A percentile compares a stretch with the other conserved stretches of the same genome.
Conservation (phyloP, 2,888 invertebrate genomes). For the Acronicta leporina region DNA sequence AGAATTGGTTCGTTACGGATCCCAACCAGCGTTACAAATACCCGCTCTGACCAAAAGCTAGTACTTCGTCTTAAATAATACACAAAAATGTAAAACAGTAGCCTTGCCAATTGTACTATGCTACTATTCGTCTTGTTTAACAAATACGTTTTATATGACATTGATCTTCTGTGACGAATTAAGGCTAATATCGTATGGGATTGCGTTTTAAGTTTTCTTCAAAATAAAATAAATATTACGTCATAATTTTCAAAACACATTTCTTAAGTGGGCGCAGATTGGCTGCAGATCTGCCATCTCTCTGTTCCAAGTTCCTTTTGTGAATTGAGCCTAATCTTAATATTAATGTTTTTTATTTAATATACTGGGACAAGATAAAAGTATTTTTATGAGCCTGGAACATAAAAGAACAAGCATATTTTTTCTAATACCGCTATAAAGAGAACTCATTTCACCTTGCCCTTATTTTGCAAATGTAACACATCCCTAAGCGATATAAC, state of each 20-base stretch:
- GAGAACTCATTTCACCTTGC: constrained; percentile 19
- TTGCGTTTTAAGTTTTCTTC: constrained; percentile 16
- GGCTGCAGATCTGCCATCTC: background rate
- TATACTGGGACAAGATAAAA: background rate
- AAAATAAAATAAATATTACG: background rate
- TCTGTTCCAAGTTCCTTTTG: background rate
- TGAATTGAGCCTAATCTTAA: background rate
- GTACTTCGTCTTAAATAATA: constrained; percentile 61
- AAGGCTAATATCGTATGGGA: constrained; percentile 37
- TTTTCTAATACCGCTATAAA: constrained; percentile 7
- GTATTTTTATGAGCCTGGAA: background rate
- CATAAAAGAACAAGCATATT: background rate
- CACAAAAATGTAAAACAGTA: constrained; percentile 66
- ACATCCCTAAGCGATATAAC: constrained; percentile 26
- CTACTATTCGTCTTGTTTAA: constrained; percentile 50
- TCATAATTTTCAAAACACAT: too few species aligned
- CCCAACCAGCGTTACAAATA: constrained; percentile 38
- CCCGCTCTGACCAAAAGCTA: constrained; percentile 47
- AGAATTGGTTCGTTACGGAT: constrained; percentile 5
- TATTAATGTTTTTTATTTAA: background rate
- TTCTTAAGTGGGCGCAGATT: background rate
- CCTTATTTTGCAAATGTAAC: constrained; percentile 7
- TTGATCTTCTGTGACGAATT: constrained; percentile 35
- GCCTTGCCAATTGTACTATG: constrained; percentile 78
- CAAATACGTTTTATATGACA: constrained; percentile 32